Base-by-base conservation (phyloP, 2,113 vertebrate genomes). In the Kryptolebias marmoratus region DNA sequence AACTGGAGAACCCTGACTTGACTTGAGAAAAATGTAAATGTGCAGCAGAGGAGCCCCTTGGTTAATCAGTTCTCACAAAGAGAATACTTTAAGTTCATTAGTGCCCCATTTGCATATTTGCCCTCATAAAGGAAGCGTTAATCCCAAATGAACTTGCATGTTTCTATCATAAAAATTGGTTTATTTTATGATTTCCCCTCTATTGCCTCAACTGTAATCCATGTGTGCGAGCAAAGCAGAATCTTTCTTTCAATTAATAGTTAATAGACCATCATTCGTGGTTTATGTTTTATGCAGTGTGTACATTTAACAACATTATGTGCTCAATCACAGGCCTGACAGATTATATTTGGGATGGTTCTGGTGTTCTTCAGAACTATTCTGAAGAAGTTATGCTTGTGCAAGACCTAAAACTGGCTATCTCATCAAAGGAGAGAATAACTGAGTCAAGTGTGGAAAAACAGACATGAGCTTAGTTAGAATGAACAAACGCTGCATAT, bases 11-110 rank as follows among this genome's bases (percentile, higher is more conserved):
- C 66, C 90, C 86, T 74, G 85, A 79, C 84, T 93, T 85, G 69
- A 85, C 83, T 68, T 92, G 90, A 90, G 91, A 86, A 93, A 91
- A 88, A 92, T 90, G 87, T 85, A 93, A 93, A 93, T 92, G 88
- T 86, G 89, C 77, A 82, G 90, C 85, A 62, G 85, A 90, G 87
- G 89, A 90, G 87, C 85, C 90, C 87, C 87, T 92, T 67, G 86
- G 90, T 92, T 93, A 92, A 94, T 94, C 90, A 90, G 87, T 93
- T 82, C 87, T 77, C 86, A 92, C 88, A 92, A 93, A 93, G 91
- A 92, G 87, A 92, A 93, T 92, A 86, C 88, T 89, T 91, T 89
- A 91, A 87, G 86, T 92, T 92, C 89, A 93, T 93, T 93, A 94
- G 89, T 79, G 81, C 22, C 0, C 49, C 78, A 92, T 92, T 92